A percentile compares a stretch with the other conserved stretches of the same genome.
Conservation (phyloP, 2,888 invertebrate genomes). For the Aleiodes testaceus region DNA sequence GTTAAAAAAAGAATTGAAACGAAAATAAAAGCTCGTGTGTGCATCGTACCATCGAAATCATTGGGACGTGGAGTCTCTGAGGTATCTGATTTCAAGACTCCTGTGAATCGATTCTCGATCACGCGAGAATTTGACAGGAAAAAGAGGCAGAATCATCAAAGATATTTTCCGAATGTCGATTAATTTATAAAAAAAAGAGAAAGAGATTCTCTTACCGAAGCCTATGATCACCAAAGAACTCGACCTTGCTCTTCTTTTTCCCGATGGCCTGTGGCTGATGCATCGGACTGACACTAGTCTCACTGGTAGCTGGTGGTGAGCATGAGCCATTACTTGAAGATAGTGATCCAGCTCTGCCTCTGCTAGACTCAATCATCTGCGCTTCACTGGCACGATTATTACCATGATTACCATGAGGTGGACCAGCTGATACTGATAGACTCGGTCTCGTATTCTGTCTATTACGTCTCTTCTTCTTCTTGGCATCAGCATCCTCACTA, state of each 20-base stretch:
- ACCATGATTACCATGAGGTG: slow-evolving; percentile 68
- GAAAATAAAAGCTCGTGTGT: neutral
- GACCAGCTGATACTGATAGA: slow-evolving; percentile 76
- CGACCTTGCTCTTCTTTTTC: slow-evolving; percentile 85
- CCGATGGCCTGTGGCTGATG: slow-evolving; percentile 76
- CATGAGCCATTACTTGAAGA: slow-evolving; percentile 87
- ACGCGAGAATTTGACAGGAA: neutral
- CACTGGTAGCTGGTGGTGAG: slow-evolving; percentile 87
- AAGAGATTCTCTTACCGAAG: slow-evolving; percentile 78
- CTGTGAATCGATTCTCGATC: slow-evolving; percentile 4
- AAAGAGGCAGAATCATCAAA: neutral
- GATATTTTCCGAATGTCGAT: too few relatives aligned
- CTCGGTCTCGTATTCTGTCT: slow-evolving; percentile 79
- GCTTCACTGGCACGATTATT: slow-evolving; percentile 59
- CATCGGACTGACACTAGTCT: slow-evolving; percentile 83
- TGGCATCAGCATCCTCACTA: slow-evolving; percentile 75
- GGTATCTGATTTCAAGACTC: slow-evolving; percentile 24
- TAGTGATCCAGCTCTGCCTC: slow-evolving; percentile 83
- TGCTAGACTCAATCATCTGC: slow-evolving; percentile 68
- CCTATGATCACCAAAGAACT: slow-evolving; percentile 83
- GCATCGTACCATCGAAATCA: slow-evolving; percentile 14
- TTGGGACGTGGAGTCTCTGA: neutral
- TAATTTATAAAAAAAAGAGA: slow-evolving; percentile 62
- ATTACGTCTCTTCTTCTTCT: slow-evolving; percentile 81
- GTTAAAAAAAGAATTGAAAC: neutral